Evolutionary conservation across 2,113 vertebrate genomes (phyloP).

Genomic region (Spizaetus ornatus): DNA sequence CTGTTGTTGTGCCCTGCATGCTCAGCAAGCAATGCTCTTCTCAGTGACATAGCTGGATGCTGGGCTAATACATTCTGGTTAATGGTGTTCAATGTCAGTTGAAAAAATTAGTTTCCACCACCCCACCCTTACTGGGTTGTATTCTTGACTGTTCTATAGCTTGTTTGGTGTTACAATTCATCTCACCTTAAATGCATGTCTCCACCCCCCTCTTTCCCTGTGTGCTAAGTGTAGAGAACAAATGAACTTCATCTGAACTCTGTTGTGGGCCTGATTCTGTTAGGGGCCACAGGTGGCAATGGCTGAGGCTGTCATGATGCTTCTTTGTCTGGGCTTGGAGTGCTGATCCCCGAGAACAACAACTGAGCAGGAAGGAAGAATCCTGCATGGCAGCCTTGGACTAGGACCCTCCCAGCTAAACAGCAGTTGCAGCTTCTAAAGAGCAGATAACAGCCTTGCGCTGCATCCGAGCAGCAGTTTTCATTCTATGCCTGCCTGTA

Average conservation of each 20-base stretch:
- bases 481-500: background rate
- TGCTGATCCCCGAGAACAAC: background rate
- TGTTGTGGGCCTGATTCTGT: background rate
- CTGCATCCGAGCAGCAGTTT: background rate
- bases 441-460: rapidly evolving
- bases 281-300: background rate
- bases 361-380: background rate
- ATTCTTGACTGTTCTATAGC: background rate
- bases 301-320: background rate
- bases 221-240: background rate
- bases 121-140: background rate
- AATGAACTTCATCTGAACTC: background rate
- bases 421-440: background rate
- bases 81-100: background rate
- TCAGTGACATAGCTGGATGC: background rate
- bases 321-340: background rate
- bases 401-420: background rate
- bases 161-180: background rate
- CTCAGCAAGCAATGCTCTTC: background rate
- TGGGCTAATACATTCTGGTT: background rate
- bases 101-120: background rate
- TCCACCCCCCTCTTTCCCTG: background rate
- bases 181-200: background rate
- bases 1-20: rapidly evolving
- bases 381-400: background rate